Evolutionary conservation across 2,888 invertebrate species (phyloP), one percentile per base, ranked within the genome.

Genomic region (Scaptomyza flava): DNA sequence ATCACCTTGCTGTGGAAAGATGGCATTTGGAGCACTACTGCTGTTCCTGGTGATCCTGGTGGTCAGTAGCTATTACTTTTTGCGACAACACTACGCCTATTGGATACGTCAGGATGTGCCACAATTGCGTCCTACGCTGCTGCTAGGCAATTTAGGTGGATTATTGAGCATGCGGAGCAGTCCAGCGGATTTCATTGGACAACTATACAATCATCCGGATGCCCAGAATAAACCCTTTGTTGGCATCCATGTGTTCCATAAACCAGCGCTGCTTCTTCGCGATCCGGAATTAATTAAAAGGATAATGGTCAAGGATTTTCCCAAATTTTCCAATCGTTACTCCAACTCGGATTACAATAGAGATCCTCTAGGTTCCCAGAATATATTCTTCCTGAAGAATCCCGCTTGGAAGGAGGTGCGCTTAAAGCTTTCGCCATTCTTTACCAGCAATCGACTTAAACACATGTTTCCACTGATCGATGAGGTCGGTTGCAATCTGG

Each of bases 401-500:
- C 93, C 93, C 0, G 89, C 89, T 0, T 93, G 93, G 93, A 93
- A 91, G 70, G 72, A 90, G 17, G 78, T 93, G 12, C 90, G 93
- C 1, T 48, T 86, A 0, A 93, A 92, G 58, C 76, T 93, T 0
- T 90, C 93, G 1, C 93, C 93, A 0, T 91, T 93, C 42, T 93
- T 93, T 58, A 92, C 92, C 20, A 90, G 91, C 42, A 91, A 84
- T 20, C 90, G 89, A 30, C 70, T 92, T 6, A 92, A 91, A 60
- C 79, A 91, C 59, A 91, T 92, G 91, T 91, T 91, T 72, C 72
- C 87, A 2, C 73, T 92, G 0, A 79, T 92, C 30, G 88, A 88
- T 14, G 89, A 91, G 71, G 90, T 91, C 14, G 91, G 91, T 0
- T 69, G 82, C 50, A 87, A 89, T 68, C 68, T 91, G 42, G 89